Base-by-base conservation (phyloP, 2,113 vertebrate genomes). In the Marmota monax region DNA sequence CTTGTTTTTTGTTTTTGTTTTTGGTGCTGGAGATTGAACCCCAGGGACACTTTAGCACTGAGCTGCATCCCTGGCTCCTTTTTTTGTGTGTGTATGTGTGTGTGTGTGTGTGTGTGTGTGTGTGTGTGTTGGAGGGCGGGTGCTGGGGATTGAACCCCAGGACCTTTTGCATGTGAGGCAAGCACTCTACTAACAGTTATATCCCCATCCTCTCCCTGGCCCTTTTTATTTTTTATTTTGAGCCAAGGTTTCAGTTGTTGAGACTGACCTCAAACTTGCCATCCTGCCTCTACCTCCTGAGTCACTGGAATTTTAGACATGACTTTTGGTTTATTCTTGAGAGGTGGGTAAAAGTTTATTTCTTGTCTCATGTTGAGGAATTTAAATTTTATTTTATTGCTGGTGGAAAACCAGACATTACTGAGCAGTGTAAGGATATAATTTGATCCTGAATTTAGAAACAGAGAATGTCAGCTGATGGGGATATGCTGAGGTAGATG, bases 331-430 rank as follows among this genome's bases (percentile, higher is more conserved):
- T 78, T 14, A n/a, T 13, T 78, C 23, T 53, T 90, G 42, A 67
- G 23, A 23, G 13, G 5, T 76, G 9, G 4, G 76, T 61, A 82
- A 88, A 84, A 51, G 7, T 42, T 91, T 87, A 69, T 78, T 94
- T 94, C 61, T 63, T 63, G 23, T 39, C 25, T 74, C 39, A 85
- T 80, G 58, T 25, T 63, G 67, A 88, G 65, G 9, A 84, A 73
- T 32, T 85, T 82, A 80, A 96, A 80, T 91, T 25, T 61, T 94
- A 22, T 84, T 94, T 16, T 67, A 5, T 84, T 32, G 29, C 48
- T 79, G 63, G 7, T 84, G 39, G 65, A 37, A 90, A 92, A 39
- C 45, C 56, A 80, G 74, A 85, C 79, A 80, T 67, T 80, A 79
- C 72, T 84, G n/a, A 84, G 72, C 63, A 92, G n/a, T 2, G 7